These are phyloP conservation scores for Drosophila ambigua DNA, from an alignment of 1,140 invertebrate species.

Conservation along the genomic window DNA sequence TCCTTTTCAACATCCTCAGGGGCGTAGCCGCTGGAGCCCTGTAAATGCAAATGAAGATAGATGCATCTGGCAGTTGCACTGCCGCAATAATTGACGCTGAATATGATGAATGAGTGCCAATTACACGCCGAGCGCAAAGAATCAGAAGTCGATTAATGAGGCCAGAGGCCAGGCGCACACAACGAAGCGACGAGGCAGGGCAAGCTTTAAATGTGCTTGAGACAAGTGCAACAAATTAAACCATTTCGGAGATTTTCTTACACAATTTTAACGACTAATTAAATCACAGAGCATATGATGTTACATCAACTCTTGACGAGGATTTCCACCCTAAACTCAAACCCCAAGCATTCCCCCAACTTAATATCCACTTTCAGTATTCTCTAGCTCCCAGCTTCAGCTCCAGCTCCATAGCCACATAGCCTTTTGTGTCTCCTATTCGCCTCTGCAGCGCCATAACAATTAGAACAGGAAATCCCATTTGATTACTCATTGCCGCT, in stretches of 20 bases:
- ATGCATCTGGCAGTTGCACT: constrained; percentile 45
- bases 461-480: constrained; percentile 31
- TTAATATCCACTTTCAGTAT: no score
- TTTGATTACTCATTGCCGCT: constrained; percentile 53
- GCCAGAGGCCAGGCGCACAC: constrained; percentile 5
- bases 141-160: constrained; percentile 47
- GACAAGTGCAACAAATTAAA: no score
- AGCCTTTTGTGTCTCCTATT: background rate
- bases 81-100: constrained; percentile 58
- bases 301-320: no score
- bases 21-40: constrained; percentile 29
- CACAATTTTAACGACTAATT: no score
- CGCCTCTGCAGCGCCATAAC: background rate
- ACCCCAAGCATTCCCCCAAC: no score
- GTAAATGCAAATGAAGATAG: constrained; percentile 42
- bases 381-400: no score
- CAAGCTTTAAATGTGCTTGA: no score
- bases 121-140: constrained; percentile 42
- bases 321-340: no score
- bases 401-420: no score
- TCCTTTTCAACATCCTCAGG: constrained; percentile 5
- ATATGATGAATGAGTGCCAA: constrained; percentile 70
- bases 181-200: no score
- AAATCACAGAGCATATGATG: no score
- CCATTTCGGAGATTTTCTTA: no score